Base-by-base conservation (phyloP, 2,888 invertebrate genomes). In the Eupsilia transversa region DNA sequence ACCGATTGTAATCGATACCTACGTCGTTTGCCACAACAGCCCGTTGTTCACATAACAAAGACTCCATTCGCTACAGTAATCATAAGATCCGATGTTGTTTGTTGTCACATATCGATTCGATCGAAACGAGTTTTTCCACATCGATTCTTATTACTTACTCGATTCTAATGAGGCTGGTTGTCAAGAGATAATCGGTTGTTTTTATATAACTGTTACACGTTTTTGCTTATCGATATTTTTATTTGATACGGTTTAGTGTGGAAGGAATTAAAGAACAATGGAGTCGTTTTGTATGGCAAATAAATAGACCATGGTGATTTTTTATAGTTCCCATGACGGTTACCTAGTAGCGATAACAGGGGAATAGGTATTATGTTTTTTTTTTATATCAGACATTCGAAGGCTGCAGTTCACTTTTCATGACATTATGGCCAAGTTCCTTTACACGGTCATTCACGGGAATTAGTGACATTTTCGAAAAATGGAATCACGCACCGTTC, bases 1-100 rank as follows among this genome's bases (percentile, higher is more conserved):
- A 80, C 56, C 52, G 71, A 75, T 66, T 83, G 81, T 75, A 81
- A 84, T 84, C 81, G 81, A 84, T 83, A 67, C 30, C 63, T 61
- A 41, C 63, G 56, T 57, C 57, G 79, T 83, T 72, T 70, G 68
- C 56, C 64, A 69, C 57, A 84, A 81, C 72, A 81, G 52, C 41
- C 41, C 49, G 84, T 78, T 78, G 75, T 84, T 84, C 71, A 78
- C 66, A 78, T 71, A 84, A 84, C 78, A 84, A 84, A 73, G 75
- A 75, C 35, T 66, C 63, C 70, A 75, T 78, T 78, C 63, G 52
- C 63, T 64, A 68, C 78, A 49, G 35, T 74, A 70, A 72, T 83
- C 65, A 64, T 65, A 35, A 46, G 72, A 72, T 75, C 60, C 72
- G 63, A 77, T 80, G 35, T 71, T 83, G 76, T 83, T 83, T 84